Conservation (phyloP, 2,888 invertebrate genomes). For the Erebia palarica region DNA sequence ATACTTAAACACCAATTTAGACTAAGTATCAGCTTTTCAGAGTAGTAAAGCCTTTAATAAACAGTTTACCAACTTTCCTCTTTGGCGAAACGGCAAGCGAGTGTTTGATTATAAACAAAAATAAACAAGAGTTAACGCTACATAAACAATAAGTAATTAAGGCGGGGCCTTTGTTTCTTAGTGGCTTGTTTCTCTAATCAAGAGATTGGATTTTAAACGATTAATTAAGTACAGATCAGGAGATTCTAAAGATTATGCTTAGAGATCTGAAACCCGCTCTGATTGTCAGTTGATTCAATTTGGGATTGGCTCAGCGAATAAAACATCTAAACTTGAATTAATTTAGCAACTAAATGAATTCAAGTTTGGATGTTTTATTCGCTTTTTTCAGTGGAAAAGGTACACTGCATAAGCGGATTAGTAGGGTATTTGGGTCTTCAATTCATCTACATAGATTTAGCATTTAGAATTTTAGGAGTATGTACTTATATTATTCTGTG, state of each 20-base stretch:
- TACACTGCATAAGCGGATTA: too few species aligned
- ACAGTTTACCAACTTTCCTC: not conserved
- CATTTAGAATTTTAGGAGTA: too few species aligned
- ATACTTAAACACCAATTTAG: too few species aligned
- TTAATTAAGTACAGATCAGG: slow-evolving; percentile 2
- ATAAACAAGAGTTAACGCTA: slow-evolving; percentile 26
- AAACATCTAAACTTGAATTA: not conserved
- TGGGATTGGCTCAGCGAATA: not conserved
- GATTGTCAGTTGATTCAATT: not conserved
- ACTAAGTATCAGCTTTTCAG: not conserved
- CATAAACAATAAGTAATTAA: slow-evolving; percentile 25
- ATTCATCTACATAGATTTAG: too few species aligned
- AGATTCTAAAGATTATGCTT: not conserved
- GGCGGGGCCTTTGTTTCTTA: slow-evolving; percentile 22
- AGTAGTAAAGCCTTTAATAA: not conserved
- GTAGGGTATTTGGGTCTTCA: too few species aligned
- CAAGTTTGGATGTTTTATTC: not conserved
- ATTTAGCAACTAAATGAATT: not conserved
- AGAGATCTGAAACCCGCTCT: not conserved
- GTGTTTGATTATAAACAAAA: slow-evolving; percentile 22
- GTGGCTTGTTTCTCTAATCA: slow-evolving; percentile 8
- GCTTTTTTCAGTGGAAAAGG: not conserved
- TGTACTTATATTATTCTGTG: too few species aligned
- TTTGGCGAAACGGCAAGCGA: not conserved
- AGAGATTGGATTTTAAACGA: slow-evolving; percentile 4